These are phyloP conservation scores for Hippopotamus amphibius DNA, from an alignment of 2,113 vertebrate genomes.

Conservation along the genomic window DNA sequence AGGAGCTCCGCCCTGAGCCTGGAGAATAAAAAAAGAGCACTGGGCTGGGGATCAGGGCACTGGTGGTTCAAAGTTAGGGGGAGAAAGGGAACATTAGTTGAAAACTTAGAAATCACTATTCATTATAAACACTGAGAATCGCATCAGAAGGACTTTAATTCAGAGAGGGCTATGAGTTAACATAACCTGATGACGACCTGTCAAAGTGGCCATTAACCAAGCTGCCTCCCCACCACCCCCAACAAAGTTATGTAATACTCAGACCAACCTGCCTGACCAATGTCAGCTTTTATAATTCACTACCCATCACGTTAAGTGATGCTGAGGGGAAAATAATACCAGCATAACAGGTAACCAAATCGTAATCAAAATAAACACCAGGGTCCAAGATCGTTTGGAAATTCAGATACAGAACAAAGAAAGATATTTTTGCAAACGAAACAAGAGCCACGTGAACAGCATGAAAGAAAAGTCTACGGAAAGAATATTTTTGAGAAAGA, in stretches of 20 bases:
- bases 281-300: neutral
- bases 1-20: neutral
- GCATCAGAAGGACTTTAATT: slow-evolving; percentile 43
- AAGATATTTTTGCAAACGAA: neutral
- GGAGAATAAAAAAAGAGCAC: neutral
- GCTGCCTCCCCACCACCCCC: neutral
- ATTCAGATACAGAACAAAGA: slow-evolving; percentile 32
- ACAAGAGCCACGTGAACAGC: neutral
- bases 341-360: neutral
- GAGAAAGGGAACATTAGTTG: neutral
- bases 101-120: neutral
- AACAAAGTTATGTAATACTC: neutral
- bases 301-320: neutral
- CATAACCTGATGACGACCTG: neutral
- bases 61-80: neutral
- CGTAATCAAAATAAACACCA: slow-evolving; percentile 29
- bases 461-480: neutral
- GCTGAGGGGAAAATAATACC: neutral
- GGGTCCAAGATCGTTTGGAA: neutral
- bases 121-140: neutral
- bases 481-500: slow-evolving; percentile 48
- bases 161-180: neutral
- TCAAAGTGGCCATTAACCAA: neutral
- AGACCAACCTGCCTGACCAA: neutral
- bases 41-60: neutral